Evolutionary conservation across 2,888 invertebrate genomes (phyloP), one percentile per base, ranked within the genome.

Genomic region (Beris morrisii): DNA sequence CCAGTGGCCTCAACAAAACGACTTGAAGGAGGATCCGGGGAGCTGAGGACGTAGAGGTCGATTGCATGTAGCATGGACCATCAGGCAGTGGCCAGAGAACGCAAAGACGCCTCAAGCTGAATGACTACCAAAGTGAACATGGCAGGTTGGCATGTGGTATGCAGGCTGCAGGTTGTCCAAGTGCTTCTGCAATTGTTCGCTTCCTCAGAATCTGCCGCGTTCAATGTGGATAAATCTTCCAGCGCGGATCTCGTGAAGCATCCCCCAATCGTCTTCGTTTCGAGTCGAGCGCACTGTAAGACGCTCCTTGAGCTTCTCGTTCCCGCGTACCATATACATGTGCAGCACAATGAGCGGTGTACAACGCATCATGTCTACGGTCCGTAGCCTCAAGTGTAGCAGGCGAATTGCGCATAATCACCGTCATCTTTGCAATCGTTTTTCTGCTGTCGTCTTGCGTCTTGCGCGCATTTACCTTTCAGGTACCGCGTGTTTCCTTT

Each of bases 321-420:
- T 48, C 5, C 5, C 15, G 13, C 48, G 52, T 32, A 57, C 30
- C 43, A 52, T 52, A 50, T 50, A 48, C 5, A 54, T 54, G 31
- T 22, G 43, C 32, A 22, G 11, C 6, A 61, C 61, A 50, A 22
- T 22, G 22, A 22, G 22, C 22, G 22, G 22, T 22, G 22, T 22
- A 22, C 22, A 22, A 22, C 22, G 22, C 22, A 22, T 22, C 46
- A 61, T 61, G 61, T 61, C 52, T 50, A 52, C 61, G 61, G 43
- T 50, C 61, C 61, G 50, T 61, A 50, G 61, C 61, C 61, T n/a
- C 61, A 61, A 61, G 61, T 61, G 61, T 52, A 50, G 55, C 50
- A 50, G 64, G 65, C 57, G 63, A 65, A 69, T 69, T 67, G 67
- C 64, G 52, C 65, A 67, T 67, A 69, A 69, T 69, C 69, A 69